A percentile compares a stretch with the other conserved stretches of the same genome.
Evolutionary conservation across 2,888 invertebrate species (phyloP).

Genomic region (Thecophora atra): DNA sequence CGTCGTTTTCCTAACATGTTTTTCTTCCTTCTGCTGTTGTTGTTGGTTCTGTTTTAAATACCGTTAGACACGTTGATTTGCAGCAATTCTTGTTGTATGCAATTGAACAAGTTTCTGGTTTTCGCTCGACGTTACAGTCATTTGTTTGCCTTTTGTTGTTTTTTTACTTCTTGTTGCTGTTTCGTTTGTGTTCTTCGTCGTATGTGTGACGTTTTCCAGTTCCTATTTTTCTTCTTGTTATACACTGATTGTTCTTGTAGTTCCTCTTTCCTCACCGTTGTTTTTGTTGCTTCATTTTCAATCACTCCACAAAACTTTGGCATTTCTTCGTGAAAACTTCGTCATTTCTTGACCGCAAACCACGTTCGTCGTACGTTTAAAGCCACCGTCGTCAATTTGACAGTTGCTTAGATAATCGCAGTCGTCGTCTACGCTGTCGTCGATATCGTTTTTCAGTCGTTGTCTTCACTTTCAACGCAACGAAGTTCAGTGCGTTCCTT

Average conservation of each 20-base stretch:
- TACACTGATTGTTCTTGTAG: constrained; percentile 16
- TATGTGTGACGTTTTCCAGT: not conserved
- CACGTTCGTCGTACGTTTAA: not conserved
- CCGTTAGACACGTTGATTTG: not conserved
- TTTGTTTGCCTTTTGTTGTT: constrained; percentile 14
- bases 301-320: constrained; percentile 6
- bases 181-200: constrained; percentile 42
- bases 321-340: not conserved
- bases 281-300: constrained; percentile 10
- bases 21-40: not conserved
- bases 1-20: not conserved
- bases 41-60: not conserved
- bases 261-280: not conserved
- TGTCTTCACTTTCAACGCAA: not conserved
- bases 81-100: not conserved
- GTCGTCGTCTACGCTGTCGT: not conserved
- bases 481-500: not conserved
- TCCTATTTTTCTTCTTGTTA: not conserved
- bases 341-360: constrained; percentile 14
- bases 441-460: not conserved
- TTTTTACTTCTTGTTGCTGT: constrained; percentile 46
- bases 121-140: not conserved
- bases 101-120: not conserved
- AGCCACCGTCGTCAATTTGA: not conserved
- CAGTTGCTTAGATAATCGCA: not conserved